These are phyloP conservation scores for Gambusia yucatana DNA, from an alignment of 2,797 vertebrate genomes.

Conservation along the genomic window DNA sequence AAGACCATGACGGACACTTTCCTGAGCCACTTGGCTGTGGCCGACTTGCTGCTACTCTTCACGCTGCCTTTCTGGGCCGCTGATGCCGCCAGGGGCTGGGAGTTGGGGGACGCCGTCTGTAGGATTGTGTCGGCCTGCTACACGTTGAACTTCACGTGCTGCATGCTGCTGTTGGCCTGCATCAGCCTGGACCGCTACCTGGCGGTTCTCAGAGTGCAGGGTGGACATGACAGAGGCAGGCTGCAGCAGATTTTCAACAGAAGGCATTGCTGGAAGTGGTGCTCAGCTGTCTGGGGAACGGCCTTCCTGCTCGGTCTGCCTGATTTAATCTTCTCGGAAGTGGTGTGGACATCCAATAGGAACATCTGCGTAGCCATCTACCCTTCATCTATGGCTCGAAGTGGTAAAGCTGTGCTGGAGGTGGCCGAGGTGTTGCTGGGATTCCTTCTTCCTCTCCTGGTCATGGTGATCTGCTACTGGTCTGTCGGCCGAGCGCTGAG, in stretches of 20 bases:
- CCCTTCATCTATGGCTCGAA: constrained; percentile 71
- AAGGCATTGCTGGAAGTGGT: constrained; percentile 78
- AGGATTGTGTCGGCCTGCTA: constrained; percentile 88
- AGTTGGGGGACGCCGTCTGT: constrained; percentile 84
- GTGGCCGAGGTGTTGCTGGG: constrained; percentile 86
- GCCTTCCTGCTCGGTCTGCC: constrained; percentile 87
- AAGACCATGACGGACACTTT: constrained; percentile 89
- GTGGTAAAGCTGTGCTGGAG: constrained; percentile 84
- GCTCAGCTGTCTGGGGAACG: constrained; percentile 82
- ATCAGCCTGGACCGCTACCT: constrained; percentile 91
- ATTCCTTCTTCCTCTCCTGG: constrained; percentile 87
- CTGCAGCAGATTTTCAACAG: constrained; percentile 57
- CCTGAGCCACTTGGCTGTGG: constrained; percentile 89
- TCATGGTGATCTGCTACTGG: constrained; percentile 89
- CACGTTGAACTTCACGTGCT: constrained; percentile 90
- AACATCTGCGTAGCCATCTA: constrained; percentile 83
- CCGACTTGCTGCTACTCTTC: constrained; percentile 89
- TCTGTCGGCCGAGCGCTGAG: constrained; percentile 77
- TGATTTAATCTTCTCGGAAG: constrained; percentile 85
- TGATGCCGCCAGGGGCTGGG: constrained; percentile 87
- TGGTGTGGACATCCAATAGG: constrained; percentile 67
- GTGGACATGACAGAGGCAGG: constrained; percentile 16
- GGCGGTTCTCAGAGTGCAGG: constrained; percentile 61
- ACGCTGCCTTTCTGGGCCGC: constrained; percentile 93
- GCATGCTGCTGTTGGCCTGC: constrained; percentile 93